These are phyloP conservation scores for Drepana arcuata DNA, from an alignment of 1,140 invertebrate genomes.

Conservation along the genomic window DNA sequence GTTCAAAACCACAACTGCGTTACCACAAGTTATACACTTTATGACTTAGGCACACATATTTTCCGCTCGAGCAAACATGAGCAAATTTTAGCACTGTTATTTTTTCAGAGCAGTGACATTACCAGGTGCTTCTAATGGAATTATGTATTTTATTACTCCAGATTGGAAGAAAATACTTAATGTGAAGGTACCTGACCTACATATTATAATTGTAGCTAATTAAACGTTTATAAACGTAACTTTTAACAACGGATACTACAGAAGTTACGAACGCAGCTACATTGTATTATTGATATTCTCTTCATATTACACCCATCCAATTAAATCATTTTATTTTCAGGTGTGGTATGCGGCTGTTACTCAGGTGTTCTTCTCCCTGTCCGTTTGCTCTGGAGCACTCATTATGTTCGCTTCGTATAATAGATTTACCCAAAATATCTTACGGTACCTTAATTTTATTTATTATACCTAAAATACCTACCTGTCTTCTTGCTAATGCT, in stretches of 20 bases:
- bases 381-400: slow-evolving; percentile 85
- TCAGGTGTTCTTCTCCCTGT: slow-evolving; percentile 89
- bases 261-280: no score
- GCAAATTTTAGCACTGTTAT: slow-evolving; percentile 7
- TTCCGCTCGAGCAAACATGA: no score
- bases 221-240: no score
- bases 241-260: no score
- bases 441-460: no score
- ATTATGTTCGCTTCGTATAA: slow-evolving; percentile 90
- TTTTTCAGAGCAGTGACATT: slow-evolving; percentile 78
- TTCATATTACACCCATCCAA: no score
- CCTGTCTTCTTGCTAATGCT: no score
- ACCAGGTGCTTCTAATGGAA: slow-evolving; percentile 82
- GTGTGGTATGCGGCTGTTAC: slow-evolving; percentile 90
- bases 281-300: no score
- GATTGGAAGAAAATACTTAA: slow-evolving; percentile 75
- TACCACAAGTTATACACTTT: no score
- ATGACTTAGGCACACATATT: no score
- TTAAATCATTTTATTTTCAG: slow-evolving; percentile 30
- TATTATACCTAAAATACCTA: no score
- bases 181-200: neutral
- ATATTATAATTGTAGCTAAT: neutral
- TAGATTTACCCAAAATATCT: slow-evolving; percentile 83
- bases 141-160: slow-evolving; percentile 82
- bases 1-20: no score